A percentile compares a stretch with the other conserved stretches of the same genome.
phyloP scores from a whole-genome alignment of 37 sponge, comb jelly and placozoan species.

The Ianthella basta region DNA sequence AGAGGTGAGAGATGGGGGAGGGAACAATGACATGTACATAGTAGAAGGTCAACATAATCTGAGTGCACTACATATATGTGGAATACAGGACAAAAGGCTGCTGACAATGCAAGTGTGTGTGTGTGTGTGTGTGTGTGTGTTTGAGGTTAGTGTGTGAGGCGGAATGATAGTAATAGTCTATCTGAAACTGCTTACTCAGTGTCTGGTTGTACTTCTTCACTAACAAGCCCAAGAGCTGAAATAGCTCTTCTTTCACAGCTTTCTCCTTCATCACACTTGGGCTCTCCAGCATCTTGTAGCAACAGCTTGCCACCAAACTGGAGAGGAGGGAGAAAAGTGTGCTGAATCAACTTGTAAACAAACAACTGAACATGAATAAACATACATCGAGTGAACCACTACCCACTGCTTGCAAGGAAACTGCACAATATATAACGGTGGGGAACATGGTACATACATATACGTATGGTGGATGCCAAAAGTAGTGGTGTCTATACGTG shows the following conservation, averaged over 20 bases:
- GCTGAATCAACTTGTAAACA: background rate
- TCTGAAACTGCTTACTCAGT: slow-evolving; percentile 84
- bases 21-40: background rate
- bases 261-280: slow-evolving; percentile 57
- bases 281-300: slow-evolving; percentile 92
- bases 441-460: too few relatives aligned
- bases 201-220: slow-evolving; percentile 76
- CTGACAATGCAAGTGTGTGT: too few relatives aligned
- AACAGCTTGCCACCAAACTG: slow-evolving; percentile 69
- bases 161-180: too few relatives aligned
- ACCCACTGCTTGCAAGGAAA: background rate
- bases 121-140: background rate
- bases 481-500: too few relatives aligned
- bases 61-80: too few relatives aligned
- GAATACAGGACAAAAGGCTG: too few relatives aligned
- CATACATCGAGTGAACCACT: background rate
- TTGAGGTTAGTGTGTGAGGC: background rate
- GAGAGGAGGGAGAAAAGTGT: background rate
- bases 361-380: slow-evolving; percentile 14
- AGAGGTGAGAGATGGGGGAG: background rate
- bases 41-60: background rate
- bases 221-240: slow-evolving; percentile 67
- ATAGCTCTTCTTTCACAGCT: slow-evolving; percentile 51
- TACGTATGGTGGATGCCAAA: background rate
- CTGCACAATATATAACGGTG: too few relatives aligned